Percentiles rank a stretch among this genome's conserved stretches.
These are phyloP conservation scores for Cydia pomonella DNA, from an alignment of 1,140 invertebrate genomes.

Conservation along the genomic window DNA sequence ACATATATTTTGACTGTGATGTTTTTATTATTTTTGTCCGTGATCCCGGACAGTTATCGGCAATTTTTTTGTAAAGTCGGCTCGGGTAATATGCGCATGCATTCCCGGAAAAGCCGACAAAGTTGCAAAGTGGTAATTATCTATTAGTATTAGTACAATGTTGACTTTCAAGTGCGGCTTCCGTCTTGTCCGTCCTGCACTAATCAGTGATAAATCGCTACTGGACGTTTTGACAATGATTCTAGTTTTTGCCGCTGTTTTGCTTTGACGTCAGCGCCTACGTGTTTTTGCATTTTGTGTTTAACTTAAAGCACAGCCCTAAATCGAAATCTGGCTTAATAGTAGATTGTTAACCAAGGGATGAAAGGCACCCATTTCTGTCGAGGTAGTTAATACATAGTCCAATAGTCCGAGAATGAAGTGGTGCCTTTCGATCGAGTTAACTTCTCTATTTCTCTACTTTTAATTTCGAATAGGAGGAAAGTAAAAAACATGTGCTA, in stretches of 20 bases:
- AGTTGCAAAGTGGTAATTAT: constrained; percentile 74
- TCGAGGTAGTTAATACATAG: too few species aligned
- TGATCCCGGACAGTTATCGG: constrained; percentile 68
- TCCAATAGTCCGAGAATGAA: too few species aligned
- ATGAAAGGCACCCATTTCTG: too few species aligned
- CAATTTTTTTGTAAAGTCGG: constrained; percentile 63
- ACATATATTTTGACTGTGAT: constrained; percentile 80
- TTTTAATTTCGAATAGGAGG: too few species aligned
- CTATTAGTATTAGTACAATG: constrained; percentile 64
- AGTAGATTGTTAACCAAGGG: too few species aligned
- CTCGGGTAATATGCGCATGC: constrained; percentile 42
- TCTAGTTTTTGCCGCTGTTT: constrained; percentile 29
- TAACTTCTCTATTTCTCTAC: too few species aligned
- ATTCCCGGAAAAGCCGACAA: constrained; percentile 71
- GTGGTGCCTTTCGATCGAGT: too few species aligned
- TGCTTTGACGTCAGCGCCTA: not conserved
- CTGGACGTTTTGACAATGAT: constrained; percentile 51
- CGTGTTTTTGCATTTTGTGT: not conserved
- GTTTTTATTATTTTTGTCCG: constrained; percentile 80
- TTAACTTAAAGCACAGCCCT: not conserved
- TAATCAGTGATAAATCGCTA: constrained; percentile 63
- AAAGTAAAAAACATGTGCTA: too few species aligned
- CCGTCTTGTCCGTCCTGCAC: constrained; percentile 59
- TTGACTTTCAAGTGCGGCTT: constrained; percentile 73
- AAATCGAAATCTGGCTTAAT: not conserved